Evolutionary conservation across 2,888 invertebrate species (phyloP).

Genomic region (Barypeithes pellucidus): DNA sequence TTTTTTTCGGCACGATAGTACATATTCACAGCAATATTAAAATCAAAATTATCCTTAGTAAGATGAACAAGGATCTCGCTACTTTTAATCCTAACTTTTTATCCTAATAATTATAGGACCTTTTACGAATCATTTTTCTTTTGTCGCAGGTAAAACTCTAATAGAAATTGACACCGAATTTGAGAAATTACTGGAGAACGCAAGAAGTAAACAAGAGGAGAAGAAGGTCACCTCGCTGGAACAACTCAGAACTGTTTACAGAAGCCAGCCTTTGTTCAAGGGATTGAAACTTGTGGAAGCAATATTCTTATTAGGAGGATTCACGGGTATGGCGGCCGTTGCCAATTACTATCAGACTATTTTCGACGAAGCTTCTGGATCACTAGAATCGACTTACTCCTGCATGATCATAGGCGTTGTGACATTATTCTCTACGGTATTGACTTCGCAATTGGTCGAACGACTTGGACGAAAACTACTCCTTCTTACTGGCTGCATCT

Average conservation of each 20-base stretch:
- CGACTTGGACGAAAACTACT: slow-evolving; percentile 82
- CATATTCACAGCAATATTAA: no score
- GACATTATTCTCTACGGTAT: slow-evolving; percentile 79
- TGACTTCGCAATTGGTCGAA: slow-evolving; percentile 84
- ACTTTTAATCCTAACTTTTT: no score
- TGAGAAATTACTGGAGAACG: background rate
- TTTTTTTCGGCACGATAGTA: no score
- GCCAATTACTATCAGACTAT: slow-evolving; percentile 83
- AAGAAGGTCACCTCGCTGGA: background rate
- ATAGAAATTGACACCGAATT: slow-evolving; percentile 32
- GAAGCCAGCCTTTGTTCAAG: background rate
- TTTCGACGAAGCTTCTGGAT: slow-evolving; percentile 71
- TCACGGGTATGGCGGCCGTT: slow-evolving; percentile 81
- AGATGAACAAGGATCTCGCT: no score
- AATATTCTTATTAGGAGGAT: slow-evolving; percentile 64
- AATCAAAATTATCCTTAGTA: no score
- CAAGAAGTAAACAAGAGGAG: background rate
- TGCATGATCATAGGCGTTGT: slow-evolving; percentile 85
- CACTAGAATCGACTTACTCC: slow-evolving; percentile 74
- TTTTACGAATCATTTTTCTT: background rate
- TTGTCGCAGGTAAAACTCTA: slow-evolving; percentile 2
- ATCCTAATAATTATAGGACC: no score
- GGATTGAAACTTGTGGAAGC: slow-evolving; percentile 47
- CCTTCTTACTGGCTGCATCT: slow-evolving; percentile 78
- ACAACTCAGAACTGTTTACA: background rate